phyloP scores from a whole-genome alignment of 1,140 invertebrate genomes.

The Caenorhabditis inopinata region DNA sequence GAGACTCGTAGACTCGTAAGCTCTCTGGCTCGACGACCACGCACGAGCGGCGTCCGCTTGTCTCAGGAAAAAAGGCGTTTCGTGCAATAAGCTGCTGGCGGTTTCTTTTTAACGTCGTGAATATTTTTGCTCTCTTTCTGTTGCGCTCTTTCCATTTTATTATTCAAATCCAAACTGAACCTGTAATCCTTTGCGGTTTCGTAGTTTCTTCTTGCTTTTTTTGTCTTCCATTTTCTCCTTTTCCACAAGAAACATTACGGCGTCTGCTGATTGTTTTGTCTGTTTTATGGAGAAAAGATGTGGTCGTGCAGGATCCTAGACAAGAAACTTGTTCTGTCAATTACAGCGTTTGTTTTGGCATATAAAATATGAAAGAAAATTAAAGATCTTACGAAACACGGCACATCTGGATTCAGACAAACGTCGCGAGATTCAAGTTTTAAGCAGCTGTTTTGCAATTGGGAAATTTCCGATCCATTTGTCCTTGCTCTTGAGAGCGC shows the following conservation, averaged over 20 bases:
- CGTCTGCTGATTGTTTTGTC: background rate
- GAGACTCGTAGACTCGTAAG: background rate
- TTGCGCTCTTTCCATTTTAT: background rate
- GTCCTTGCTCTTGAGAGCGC: too few relatives aligned
- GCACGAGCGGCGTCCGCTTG: background rate
- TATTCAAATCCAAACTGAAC: background rate
- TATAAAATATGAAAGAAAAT: too few relatives aligned
- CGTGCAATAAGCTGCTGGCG: background rate
- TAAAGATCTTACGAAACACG: too few relatives aligned
- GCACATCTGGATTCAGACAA: too few relatives aligned
- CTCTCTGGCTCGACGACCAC: background rate
- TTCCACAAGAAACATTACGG: background rate
- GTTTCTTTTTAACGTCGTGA: background rate
- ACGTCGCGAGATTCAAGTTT: too few relatives aligned
- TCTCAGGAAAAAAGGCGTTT: background rate
- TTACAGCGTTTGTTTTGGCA: too few relatives aligned
- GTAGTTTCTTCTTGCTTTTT: background rate
- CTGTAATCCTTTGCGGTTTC: constrained; percentile 20
- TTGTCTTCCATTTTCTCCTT: background rate
- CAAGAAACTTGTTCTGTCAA: too few relatives aligned
- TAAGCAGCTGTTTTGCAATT: too few relatives aligned
- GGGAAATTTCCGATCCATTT: too few relatives aligned
- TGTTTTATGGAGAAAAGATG: too few relatives aligned
- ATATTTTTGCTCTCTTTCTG: background rate
- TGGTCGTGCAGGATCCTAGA: too few relatives aligned